phyloP scores from a whole-genome alignment of 2,113 vertebrate genomes.

The Diphyllodes magnificus region DNA sequence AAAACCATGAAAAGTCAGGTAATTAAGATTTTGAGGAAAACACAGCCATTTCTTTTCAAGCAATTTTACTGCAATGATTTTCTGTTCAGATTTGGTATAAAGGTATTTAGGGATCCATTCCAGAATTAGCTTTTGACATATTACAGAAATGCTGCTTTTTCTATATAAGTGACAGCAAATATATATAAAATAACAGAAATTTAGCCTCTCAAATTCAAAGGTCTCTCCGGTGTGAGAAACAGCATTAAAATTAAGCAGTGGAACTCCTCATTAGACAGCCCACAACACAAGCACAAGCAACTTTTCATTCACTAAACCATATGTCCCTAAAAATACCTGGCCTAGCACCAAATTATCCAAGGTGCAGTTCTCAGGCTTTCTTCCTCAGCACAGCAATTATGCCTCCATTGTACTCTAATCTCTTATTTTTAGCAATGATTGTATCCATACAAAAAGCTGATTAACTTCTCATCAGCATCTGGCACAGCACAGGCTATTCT shows the following conservation, averaged over 20 bases:
- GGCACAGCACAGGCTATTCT: slow-evolving; percentile 2
- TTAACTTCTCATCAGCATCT: slow-evolving; percentile 1
- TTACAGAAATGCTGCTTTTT: not conserved
- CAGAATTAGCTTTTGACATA: not conserved
- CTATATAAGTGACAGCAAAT: not conserved
- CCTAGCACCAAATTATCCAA: not conserved
- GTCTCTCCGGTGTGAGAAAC: not conserved
- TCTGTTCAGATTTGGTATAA: not conserved
- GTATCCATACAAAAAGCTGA: not conserved
- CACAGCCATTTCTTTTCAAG: not conserved
- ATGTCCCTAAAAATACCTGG: not conserved
- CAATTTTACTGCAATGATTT: not conserved
- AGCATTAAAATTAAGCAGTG: not conserved
- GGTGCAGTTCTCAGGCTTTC: not conserved
- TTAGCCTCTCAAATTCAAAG: not conserved
- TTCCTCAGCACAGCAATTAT: not conserved
- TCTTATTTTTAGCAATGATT: slow-evolving; percentile 10
- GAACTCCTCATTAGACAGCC: not conserved
- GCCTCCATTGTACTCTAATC: not conserved
- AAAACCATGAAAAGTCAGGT: not conserved
- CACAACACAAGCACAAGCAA: not conserved
- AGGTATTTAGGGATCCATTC: not conserved
- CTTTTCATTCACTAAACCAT: not conserved
- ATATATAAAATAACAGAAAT: not conserved
- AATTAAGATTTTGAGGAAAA: not conserved